Evolutionary conservation across 2,888 invertebrate species (phyloP).

Genomic region (Heterodera filipjevi): DNA sequence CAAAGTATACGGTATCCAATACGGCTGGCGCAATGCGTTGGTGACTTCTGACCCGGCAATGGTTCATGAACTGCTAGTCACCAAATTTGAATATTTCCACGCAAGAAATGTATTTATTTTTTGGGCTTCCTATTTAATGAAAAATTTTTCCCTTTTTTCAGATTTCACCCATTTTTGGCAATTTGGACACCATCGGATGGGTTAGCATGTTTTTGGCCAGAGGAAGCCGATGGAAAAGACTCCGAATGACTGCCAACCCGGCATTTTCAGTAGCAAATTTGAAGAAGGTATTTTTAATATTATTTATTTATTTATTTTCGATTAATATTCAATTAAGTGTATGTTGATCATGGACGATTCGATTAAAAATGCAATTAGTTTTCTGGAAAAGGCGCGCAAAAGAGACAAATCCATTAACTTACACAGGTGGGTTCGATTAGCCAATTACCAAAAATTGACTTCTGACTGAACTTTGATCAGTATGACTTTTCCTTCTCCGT

Average conservation of each 20-base stretch:
- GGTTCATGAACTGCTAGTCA: conserved; percentile 67
- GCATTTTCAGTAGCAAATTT: conserved; percentile 69
- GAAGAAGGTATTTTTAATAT: conserved; percentile 56
- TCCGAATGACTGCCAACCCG: conserved; percentile 68
- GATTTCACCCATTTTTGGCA: conserved; percentile 42
- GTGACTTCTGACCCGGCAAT: conserved; percentile 67
- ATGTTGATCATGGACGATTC: conserved; percentile 67
- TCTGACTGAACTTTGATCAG: too few relatives aligned
- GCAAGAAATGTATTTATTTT: conserved; percentile 65
- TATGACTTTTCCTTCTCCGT: not conserved
- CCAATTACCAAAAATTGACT: too few relatives aligned
- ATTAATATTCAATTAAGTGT: conserved; percentile 55
- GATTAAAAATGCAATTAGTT: conserved; percentile 65
- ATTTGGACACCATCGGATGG: conserved; percentile 51
- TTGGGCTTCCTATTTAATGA: not conserved
- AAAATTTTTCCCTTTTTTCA: conserved; percentile 27
- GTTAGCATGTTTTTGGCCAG: conserved; percentile 66
- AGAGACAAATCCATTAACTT: conserved; percentile 66
- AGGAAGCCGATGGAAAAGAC: conserved; percentile 69
- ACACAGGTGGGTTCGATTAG: conserved; percentile 53
- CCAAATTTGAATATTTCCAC: conserved; percentile 67
- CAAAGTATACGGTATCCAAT: conserved; percentile 42
- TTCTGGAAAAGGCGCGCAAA: conserved; percentile 63
- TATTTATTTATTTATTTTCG: not conserved
- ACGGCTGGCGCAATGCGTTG: conserved; percentile 56